Evolutionary conservation across 2,113 vertebrate genomes (phyloP).

Genomic region (Urocynchramus pylzowi): DNA sequence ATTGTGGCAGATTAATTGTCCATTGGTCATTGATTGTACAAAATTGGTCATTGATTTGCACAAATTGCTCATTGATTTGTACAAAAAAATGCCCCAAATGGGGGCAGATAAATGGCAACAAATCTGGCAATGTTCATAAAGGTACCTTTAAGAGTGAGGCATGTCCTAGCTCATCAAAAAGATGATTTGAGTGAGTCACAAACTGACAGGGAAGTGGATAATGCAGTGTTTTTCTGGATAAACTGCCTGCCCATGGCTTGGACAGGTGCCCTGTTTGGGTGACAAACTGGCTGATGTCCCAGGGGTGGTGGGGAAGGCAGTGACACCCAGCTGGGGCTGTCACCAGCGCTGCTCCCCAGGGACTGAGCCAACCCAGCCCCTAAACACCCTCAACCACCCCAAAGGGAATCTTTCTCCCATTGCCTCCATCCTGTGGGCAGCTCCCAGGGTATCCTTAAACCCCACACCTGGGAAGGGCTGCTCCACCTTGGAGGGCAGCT

Average conservation of each 20-base stretch:
- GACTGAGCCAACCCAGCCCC: neutral
- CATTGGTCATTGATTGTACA: neutral
- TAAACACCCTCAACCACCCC: neutral
- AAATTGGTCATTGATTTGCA: neutral
- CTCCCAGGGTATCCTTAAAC: neutral
- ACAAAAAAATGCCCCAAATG: neutral
- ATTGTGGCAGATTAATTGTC: neutral
- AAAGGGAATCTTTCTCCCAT: neutral
- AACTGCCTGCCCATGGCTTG: neutral
- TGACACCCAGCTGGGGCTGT: neutral
- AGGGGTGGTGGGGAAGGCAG: neutral
- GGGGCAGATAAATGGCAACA: neutral
- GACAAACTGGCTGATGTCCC: neutral
- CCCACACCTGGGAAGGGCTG: neutral
- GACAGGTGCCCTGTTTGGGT: neutral
- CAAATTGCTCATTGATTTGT: neutral
- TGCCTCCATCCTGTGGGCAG: neutral
- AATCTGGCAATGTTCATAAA: no score
- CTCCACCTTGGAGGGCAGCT: rapidly evolving
- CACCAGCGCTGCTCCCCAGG: neutral
- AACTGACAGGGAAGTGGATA: rapidly evolving
- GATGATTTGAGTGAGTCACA: neutral
- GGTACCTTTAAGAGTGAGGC: neutral
- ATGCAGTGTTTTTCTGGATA: neutral
- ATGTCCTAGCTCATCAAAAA: neutral